Percentiles rank a stretch among this genome's conserved stretches.
Evolutionary conservation across 2,888 invertebrate species (phyloP).

Genomic region (Cheilosia vulpina): DNA sequence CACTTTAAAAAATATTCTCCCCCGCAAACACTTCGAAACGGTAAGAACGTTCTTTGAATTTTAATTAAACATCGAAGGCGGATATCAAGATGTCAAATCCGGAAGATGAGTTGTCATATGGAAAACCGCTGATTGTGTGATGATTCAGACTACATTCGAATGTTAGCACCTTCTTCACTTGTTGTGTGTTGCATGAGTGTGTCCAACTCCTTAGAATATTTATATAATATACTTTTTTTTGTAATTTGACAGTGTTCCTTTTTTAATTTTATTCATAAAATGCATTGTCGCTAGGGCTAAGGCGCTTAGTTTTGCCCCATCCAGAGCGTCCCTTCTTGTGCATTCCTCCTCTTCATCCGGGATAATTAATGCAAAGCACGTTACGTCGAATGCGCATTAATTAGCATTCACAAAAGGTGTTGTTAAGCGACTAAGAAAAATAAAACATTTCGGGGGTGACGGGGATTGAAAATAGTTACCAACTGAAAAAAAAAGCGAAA

Average conservation of each 20-base stretch:
- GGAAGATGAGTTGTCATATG: constrained; percentile 72
- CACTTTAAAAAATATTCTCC: constrained; percentile 4
- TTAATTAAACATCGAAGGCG: constrained; percentile 67
- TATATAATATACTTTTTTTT: neutral
- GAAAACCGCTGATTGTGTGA: constrained; percentile 65
- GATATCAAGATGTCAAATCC: constrained; percentile 75
- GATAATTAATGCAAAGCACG: constrained; percentile 70
- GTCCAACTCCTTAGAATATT: no score
- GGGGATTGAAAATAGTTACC: neutral
- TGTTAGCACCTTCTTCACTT: constrained; percentile 34
- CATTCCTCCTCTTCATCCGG: constrained; percentile 60
- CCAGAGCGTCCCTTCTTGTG: constrained; percentile 44
- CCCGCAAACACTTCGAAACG: constrained; percentile 2
- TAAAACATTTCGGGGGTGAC: constrained; percentile 10
- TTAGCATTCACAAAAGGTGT: constrained; percentile 43
- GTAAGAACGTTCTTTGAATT: constrained; percentile 52
- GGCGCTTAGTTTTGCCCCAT: constrained; percentile 53
- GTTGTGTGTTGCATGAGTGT: neutral
- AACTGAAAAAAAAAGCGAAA: constrained; percentile 47
- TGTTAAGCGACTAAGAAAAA: constrained; percentile 20
- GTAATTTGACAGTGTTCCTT: constrained; percentile 1
- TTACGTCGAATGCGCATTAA: constrained; percentile 68
- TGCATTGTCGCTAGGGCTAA: constrained; percentile 30
- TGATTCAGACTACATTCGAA: constrained; percentile 68
- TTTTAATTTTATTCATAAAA: constrained; percentile 49